phyloP scores from a whole-genome alignment of 2,888 invertebrate species.

The Pemphredon lugubris region DNA sequence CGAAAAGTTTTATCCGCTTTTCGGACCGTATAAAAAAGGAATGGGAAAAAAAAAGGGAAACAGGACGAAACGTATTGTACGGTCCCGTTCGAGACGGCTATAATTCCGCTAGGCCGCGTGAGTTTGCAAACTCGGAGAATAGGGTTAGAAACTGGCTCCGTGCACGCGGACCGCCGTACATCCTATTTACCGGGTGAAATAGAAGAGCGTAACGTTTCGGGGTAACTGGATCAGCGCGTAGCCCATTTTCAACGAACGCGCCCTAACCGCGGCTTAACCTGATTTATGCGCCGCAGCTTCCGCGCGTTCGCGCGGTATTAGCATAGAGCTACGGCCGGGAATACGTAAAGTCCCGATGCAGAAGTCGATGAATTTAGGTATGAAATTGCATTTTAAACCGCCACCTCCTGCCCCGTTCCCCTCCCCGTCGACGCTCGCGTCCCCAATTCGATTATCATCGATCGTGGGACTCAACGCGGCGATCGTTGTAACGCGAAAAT shows the following conservation, averaged over 20 bases:
- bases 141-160: not conserved
- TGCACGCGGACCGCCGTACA: constrained; percentile 15
- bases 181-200: constrained; percentile 30
- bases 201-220: constrained; percentile 24
- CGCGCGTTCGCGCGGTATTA: constrained; percentile 59
- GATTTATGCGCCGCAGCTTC: constrained; percentile 60
- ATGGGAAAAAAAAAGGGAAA: no score
- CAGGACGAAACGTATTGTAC: no score
- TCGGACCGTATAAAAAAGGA: no score
- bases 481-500: not conserved
- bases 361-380: constrained; percentile 63
- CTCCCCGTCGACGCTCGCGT: constrained; percentile 33
- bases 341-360: constrained; percentile 59
- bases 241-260: constrained; percentile 39
- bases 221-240: constrained; percentile 48
- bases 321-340: constrained; percentile 60
- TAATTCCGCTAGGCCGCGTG: constrained; percentile 2
- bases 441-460: constrained; percentile 58
- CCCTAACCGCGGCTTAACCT: constrained; percentile 61
- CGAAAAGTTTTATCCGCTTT: no score
- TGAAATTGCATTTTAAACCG: constrained; percentile 62
- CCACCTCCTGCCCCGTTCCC: no score
- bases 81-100: not conserved
- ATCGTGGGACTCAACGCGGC: constrained; percentile 19
- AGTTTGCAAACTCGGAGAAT: constrained; percentile 30